Evolutionary conservation across 2,797 vertebrate genomes (phyloP), one percentile per base, ranked within the genome.

Genomic region (Enteromius fasciolatus): DNA sequence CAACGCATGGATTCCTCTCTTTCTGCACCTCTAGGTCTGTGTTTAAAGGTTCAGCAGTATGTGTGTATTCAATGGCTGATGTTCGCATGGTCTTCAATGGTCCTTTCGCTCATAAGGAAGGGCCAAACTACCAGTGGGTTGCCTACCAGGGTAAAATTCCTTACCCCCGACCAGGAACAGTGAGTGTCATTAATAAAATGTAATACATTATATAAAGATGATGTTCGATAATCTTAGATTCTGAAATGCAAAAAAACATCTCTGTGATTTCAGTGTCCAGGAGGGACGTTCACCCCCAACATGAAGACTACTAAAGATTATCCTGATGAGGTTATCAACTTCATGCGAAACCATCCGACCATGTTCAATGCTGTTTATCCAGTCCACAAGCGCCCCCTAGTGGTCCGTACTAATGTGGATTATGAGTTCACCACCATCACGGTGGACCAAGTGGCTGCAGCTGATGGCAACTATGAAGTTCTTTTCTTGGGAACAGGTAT

Each of bases 261-360:
- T 4, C 17, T 80, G 72, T 80, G 72, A 36, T 87, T 69, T 0
- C 91, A 99, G 98, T 99, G 98, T 93, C 98, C 98, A 0, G 98
- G 98, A 14, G 98, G 98, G 25, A 99, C 98, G 18, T 99, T 99
- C 91, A 99, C 98, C 0, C 98, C 98, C 0, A 98, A 96, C 86
- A 98, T 99, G 97, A 98, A 99, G 91, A 99, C 98, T 3, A 99
- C 98, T 81, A 99, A 99, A 91, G 98, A 99, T 91, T 99, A 99
- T 79, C 98, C 98, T 0, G 98, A 99, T 0, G 98, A 99, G 89
- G 98, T 99, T 74, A 99, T 99, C 92, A 99, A 98, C 95, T 99
- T 99, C 94, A 99, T 99, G 97, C 95, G 98, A 4, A 92, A 96
- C 5, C 98, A 99, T 92, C 98, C 98, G 0, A 97, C 98, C 90